Evolutionary conservation across 1,140 invertebrate species (phyloP).

Genomic region (Patella vulgata): DNA sequence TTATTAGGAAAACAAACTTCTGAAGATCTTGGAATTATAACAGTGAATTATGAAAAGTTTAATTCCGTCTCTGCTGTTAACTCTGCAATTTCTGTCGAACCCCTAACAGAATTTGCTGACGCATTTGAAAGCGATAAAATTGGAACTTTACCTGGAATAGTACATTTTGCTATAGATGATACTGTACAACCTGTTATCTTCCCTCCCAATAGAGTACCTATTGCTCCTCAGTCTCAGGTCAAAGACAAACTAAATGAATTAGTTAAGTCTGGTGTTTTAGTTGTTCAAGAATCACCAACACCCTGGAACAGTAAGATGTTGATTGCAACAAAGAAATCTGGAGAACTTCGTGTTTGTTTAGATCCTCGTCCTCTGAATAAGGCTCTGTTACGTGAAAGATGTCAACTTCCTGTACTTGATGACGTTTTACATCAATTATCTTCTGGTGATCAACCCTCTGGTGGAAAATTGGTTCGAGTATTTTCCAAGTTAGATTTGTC

Average conservation of each 20-base stretch:
- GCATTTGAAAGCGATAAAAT: no score
- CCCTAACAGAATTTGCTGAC: no score
- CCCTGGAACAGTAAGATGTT: slow-evolving; percentile 32
- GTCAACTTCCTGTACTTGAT: slow-evolving; percentile 30
- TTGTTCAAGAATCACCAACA: slow-evolving; percentile 24
- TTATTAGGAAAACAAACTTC: no score
- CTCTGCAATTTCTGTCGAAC: no score
- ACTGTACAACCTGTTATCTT: no score
- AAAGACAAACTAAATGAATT: slow-evolving; percentile 7
- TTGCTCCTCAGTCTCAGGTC: not conserved
- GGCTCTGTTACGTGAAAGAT: slow-evolving; percentile 28
- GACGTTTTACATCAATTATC: slow-evolving; percentile 38
- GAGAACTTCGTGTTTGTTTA: slow-evolving; percentile 35
- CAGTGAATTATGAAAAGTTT: no score
- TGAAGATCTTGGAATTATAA: no score
- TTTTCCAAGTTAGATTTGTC: slow-evolving; percentile 30
- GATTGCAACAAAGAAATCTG: slow-evolving; percentile 20
- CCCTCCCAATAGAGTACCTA: no score
- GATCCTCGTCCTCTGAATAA: slow-evolving; percentile 34
- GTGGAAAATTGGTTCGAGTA: slow-evolving; percentile 18
- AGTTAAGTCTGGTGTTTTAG: not conserved
- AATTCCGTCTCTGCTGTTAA: no score
- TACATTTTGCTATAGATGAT: no score
- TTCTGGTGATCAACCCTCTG: slow-evolving; percentile 2
- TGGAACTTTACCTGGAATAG: no score